phyloP scores from a whole-genome alignment of 2,113 vertebrate species.

The Pipa parva region DNA sequence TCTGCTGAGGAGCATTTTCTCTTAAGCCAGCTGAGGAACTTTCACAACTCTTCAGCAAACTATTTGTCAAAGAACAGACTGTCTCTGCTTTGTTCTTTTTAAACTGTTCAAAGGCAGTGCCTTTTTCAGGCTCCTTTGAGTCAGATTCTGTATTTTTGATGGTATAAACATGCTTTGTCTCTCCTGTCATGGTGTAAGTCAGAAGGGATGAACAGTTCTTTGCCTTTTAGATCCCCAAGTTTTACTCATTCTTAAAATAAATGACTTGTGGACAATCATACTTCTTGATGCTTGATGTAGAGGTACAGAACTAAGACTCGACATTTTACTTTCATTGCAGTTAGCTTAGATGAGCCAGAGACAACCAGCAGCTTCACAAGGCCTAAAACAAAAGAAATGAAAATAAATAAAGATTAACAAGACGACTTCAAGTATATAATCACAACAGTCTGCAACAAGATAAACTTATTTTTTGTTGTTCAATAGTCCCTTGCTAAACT shows the following conservation, averaged over 20 bases:
- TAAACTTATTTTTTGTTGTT: no score
- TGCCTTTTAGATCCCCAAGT: constrained; percentile 59
- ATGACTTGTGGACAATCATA: constrained; percentile 58
- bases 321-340: constrained; percentile 30
- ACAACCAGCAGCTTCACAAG: neutral
- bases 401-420: neutral
- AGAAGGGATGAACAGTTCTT: constrained; percentile 50
- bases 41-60: constrained; percentile 52
- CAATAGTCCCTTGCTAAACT: no score
- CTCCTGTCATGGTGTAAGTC: constrained; percentile 81
- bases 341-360: neutral
- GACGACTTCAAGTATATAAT: no score
- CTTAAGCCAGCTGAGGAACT: constrained; percentile 52
- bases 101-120: constrained; percentile 64
- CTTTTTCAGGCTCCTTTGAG: constrained; percentile 70
- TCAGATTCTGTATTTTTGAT: constrained; percentile 64
- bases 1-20: constrained; percentile 53
- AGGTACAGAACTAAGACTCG: constrained; percentile 4
- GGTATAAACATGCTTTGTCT: constrained; percentile 74
- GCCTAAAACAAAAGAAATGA: neutral
- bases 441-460: no score
- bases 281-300: constrained; percentile 30
- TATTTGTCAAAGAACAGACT: constrained; percentile 4
- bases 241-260: constrained; percentile 53
- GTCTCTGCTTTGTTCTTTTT: constrained; percentile 58